Percentiles rank a stretch among this genome's conserved stretches.
phyloP scores from a whole-genome alignment of 2,797 vertebrate species.

The Simalia tracyae region DNA sequence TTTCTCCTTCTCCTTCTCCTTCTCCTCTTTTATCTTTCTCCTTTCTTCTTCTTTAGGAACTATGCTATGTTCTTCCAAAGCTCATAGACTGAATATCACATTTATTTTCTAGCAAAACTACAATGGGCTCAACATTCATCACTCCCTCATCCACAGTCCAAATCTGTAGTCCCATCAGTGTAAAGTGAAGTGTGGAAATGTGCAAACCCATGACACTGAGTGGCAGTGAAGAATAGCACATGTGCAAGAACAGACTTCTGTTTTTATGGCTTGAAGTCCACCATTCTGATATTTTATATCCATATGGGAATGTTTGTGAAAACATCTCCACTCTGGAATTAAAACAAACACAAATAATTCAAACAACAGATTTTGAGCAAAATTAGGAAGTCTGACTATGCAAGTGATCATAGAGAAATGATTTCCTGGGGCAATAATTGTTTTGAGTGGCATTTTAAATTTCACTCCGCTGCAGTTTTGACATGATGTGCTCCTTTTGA shows the following conservation, averaged over 20 bases:
- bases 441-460: background rate
- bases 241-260: background rate
- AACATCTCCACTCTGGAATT: background rate
- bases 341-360: background rate
- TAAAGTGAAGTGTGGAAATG: background rate
- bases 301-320: background rate
- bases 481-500: background rate
- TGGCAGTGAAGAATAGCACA: background rate
- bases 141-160: background rate
- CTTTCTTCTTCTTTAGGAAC: no score
- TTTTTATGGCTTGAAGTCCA: no score
- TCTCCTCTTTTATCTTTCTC: no score
- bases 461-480: background rate
- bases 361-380: background rate
- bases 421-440: background rate
- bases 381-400: background rate
- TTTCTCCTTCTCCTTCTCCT: no score
- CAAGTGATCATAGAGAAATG: background rate
- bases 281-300: background rate
- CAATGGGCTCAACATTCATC: background rate
- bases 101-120: background rate
- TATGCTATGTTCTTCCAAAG: no score
- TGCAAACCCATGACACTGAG: background rate
- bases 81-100: no score
- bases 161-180: background rate